Evolutionary conservation across 2,797 vertebrate genomes (phyloP), one percentile per base, ranked within the genome.

Genomic region (Remorina albescens): DNA sequence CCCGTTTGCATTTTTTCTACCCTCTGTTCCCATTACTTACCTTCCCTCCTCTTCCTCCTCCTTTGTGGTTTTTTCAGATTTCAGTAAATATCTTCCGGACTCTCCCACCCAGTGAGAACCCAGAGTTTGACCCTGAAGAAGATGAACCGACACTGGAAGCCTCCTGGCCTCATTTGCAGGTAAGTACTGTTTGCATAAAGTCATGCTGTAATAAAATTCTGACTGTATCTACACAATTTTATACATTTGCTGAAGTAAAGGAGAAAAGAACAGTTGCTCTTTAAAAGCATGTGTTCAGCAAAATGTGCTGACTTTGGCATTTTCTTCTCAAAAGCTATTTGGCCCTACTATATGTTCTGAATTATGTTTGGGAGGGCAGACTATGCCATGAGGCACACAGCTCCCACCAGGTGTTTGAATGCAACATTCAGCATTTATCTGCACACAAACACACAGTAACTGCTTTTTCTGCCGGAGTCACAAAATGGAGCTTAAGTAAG

Each of bases 1-100:
- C 53, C 19, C 19, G 51, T 68, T 32, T 61, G 47, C 57, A 44
- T 50, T 26, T 26, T 44, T 67, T 53, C 37, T 32, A 10, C 23
- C 28, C 50, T 23, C 36, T 21, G 5, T 30, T 47, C 55, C 18
- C 30, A 23, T 44, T n/a, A 7, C 11, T 16, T 23, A 37, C 32
- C 13, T 44, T 19, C 13, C 42, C 21, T 30, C 32, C 0, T 15
- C 28, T 18, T 37, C n/a, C 15, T 56, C 21, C 30, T 19, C 2
- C 0, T 49, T 39, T 42, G 0, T 18, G 44, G 3, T 70, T 76
- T 68, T 68, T 54, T 62, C 84, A 98, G 97, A 97, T 98, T 81
- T 97, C 97, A 0, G 96, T 97, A 84, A 98, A 98, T 83, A 97
- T 98, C 91, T 98, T 98, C 90, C 94, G 96, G 81, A 97, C 96